Percentiles rank a stretch among this genome's conserved stretches.
Conservation (phyloP, 2,113 vertebrate genomes). For the Periophthalmodon schlosseri region DNA sequence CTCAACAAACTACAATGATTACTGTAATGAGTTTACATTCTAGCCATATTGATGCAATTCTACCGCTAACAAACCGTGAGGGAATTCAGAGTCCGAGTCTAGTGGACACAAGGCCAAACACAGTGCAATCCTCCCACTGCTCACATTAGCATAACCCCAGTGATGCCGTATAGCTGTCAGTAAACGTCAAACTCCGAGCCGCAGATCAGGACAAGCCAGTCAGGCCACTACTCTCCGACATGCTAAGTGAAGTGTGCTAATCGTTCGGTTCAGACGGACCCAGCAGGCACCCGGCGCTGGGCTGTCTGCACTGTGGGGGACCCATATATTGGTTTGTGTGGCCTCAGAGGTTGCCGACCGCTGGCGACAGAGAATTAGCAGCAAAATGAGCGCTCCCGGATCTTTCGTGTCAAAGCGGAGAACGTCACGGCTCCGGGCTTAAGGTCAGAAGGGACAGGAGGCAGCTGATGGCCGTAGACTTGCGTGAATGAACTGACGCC, state of each 20-base stretch:
- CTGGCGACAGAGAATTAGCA: slow-evolving; percentile 60
- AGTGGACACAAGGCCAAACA: slow-evolving; percentile 7
- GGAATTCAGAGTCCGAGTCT: neutral
- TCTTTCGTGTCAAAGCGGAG: slow-evolving; percentile 57
- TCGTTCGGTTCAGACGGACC: slow-evolving; percentile 63
- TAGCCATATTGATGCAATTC: neutral
- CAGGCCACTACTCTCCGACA: slow-evolving; percentile 59
- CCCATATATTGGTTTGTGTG: slow-evolving; percentile 17
- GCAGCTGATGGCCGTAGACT: slow-evolving; percentile 53
- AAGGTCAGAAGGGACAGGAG: slow-evolving; percentile 58
- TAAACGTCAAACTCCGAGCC: slow-evolving; percentile 55
- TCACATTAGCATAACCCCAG: slow-evolving; percentile 52
- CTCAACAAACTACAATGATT: neutral
- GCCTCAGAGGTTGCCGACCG: slow-evolving; percentile 38
- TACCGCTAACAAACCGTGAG: neutral
- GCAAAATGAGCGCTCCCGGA: slow-evolving; percentile 57
- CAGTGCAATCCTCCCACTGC: slow-evolving; percentile 26
- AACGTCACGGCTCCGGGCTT: slow-evolving; percentile 51
- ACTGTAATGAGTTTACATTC: neutral
- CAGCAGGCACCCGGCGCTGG: slow-evolving; percentile 48
- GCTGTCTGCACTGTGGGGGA: slow-evolving; percentile 31
- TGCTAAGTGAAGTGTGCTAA: slow-evolving; percentile 73
- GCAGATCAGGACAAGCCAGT: slow-evolving; percentile 47
- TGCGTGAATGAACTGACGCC: slow-evolving; percentile 25
- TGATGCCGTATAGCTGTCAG: slow-evolving; percentile 47